Conservation (phyloP, 2,113 vertebrate species). For the Dipodomys ordii region DNA sequence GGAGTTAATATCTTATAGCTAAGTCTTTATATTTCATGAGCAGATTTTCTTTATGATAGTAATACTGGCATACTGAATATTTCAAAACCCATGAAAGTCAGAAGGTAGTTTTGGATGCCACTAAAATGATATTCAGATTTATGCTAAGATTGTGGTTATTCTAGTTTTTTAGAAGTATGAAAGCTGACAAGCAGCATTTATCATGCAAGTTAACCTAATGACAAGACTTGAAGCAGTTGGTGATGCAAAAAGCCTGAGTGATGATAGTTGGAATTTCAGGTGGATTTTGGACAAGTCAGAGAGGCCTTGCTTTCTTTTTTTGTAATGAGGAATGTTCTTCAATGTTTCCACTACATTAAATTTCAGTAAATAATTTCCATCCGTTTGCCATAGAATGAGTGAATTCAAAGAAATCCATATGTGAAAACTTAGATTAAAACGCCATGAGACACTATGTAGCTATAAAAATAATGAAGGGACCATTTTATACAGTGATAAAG, state of each 20-base stretch:
- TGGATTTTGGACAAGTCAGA: background rate
- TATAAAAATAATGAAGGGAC: conserved; percentile 8
- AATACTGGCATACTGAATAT: conserved; percentile 49
- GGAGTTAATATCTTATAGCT: conserved; percentile 46
- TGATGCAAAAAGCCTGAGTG: background rate
- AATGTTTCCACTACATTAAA: background rate
- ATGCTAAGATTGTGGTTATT: conserved; percentile 56
- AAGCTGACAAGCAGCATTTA: conserved; percentile 55
- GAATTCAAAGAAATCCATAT: conserved; percentile 15
- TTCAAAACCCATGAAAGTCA: conserved; percentile 66
- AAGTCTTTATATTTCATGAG: conserved; percentile 47
- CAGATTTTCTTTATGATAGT: conserved; percentile 61
- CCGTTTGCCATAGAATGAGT: background rate
- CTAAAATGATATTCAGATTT: conserved; percentile 67
- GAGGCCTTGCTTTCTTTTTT: background rate
- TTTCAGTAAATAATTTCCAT: background rate
- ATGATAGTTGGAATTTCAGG: background rate
- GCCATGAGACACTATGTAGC: background rate
- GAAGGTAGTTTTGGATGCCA: conserved; percentile 47
- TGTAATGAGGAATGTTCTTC: background rate
- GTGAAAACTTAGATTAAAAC: conserved; percentile 31
- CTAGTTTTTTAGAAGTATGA: conserved; percentile 45
- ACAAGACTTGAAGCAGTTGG: background rate
- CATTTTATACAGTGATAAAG: background rate
- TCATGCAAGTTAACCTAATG: conserved; percentile 6